These are phyloP conservation scores for Prionchulus punctatus DNA, from an alignment of 2,888 invertebrate genomes.

Conservation along the genomic window DNA sequence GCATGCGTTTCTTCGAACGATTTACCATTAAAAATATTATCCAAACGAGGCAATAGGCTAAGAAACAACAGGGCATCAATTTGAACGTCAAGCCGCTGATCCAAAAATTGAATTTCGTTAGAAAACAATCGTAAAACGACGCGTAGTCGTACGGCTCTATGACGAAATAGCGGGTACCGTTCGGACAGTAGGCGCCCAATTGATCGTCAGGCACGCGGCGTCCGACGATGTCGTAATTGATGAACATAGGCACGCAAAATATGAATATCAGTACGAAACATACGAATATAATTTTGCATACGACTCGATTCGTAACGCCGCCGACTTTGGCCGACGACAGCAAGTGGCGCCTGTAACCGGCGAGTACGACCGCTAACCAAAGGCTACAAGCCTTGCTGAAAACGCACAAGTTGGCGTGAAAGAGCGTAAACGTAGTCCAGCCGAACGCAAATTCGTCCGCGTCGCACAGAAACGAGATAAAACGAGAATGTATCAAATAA, in stretches of 20 bases:
- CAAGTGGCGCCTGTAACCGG: slow-evolving; percentile 13
- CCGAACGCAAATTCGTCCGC: not conserved
- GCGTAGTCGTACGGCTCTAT: not conserved
- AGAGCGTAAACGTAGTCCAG: slow-evolving; percentile 25
- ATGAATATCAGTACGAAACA: no score
- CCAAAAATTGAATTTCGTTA: slow-evolving; percentile 1
- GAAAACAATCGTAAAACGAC: not conserved
- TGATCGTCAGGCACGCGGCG: no score
- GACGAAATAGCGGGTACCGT: not conserved
- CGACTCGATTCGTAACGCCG: no score
- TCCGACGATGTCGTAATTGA: no score
- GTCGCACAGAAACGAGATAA: not conserved
- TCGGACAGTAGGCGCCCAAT: no score
- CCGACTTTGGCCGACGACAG: no score
- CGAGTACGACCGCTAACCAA: slow-evolving; percentile 31
- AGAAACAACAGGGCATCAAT: not conserved
- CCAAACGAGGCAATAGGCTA: not conserved
- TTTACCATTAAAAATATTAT: not conserved
- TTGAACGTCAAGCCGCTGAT: not conserved
- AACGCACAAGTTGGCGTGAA: slow-evolving; percentile 25
- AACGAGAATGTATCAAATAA: not conserved
- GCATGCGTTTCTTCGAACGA: not conserved
- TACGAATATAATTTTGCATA: no score
- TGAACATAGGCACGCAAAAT: no score
- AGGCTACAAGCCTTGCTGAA: slow-evolving; percentile 24